Evolutionary conservation across 2,797 vertebrate genomes (phyloP).

Genomic region (Pelodytes ibericus): DNA sequence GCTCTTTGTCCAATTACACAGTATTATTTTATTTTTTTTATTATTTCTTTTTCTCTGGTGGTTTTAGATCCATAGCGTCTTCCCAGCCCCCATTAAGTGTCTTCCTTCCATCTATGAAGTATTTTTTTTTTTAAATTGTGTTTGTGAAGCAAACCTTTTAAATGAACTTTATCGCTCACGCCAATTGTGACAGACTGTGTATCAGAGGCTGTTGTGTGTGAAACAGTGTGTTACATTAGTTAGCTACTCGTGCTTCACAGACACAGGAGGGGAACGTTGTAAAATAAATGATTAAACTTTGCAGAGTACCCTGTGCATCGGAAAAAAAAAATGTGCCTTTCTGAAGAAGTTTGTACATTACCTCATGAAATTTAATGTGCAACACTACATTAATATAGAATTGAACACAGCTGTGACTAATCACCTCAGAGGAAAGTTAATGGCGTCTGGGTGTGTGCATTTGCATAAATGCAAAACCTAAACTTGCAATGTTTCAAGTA

Average conservation of each 20-base stretch:
- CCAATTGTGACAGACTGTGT: constrained; percentile 27
- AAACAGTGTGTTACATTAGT: background rate
- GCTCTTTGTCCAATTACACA: constrained; percentile 41
- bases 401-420: constrained; percentile 50
- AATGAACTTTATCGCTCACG: constrained; percentile 38
- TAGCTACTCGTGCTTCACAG: background rate
- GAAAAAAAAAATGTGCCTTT: background rate
- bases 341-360: constrained; percentile 32
- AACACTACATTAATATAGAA: constrained; percentile 53
- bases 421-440: constrained; percentile 47
- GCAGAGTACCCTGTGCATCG: constrained; percentile 1
- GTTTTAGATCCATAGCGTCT: constrained; percentile 1
- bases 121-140: constrained; percentile 13
- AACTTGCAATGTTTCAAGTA: constrained; percentile 18
- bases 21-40: no score
- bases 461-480: constrained; percentile 43
- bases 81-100: background rate
- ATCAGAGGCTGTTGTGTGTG: constrained; percentile 20
- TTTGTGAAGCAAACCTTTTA: background rate
- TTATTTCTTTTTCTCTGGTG: constrained; percentile 28
- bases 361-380: constrained; percentile 46
- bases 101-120: background rate
- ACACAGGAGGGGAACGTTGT: constrained; percentile 21
- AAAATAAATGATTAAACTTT: constrained; percentile 37
- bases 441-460: constrained; percentile 31